These are phyloP conservation scores for Drosophila ambigua DNA, from an alignment of 1,140 invertebrate genomes.

Conservation along the genomic window DNA sequence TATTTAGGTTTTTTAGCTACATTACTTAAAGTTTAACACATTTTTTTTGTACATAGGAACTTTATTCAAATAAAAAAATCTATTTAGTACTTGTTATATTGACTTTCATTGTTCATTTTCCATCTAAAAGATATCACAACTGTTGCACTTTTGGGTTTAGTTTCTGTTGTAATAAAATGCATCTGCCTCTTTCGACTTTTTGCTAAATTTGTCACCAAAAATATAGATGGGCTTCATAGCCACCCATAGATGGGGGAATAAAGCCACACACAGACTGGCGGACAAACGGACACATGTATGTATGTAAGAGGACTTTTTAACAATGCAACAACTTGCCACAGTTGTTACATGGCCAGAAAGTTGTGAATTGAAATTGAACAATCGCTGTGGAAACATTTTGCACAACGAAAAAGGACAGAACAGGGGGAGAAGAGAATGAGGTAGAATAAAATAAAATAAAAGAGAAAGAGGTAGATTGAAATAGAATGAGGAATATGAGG, in stretches of 20 bases:
- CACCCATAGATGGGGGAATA: neutral
- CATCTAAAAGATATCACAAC: too few relatives aligned
- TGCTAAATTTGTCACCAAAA: too few relatives aligned
- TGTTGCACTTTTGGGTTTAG: too few relatives aligned
- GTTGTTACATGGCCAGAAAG: constrained; percentile 69
- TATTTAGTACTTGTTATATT: too few relatives aligned
- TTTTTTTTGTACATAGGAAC: too few relatives aligned
- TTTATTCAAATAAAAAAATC: too few relatives aligned
- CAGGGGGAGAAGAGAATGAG: neutral
- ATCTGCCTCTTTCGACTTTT: too few relatives aligned
- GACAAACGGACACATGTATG: constrained; percentile 38
- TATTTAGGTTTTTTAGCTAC: too few relatives aligned
- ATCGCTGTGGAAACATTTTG: constrained; percentile 34
- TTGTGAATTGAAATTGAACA: constrained; percentile 75
- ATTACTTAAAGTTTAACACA: too few relatives aligned
- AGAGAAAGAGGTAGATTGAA: constrained; percentile 8
- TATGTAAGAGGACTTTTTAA: constrained; percentile 50
- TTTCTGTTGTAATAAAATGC: too few relatives aligned
- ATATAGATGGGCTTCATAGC: neutral
- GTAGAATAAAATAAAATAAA: constrained; percentile 19
- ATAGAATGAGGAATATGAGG: neutral
- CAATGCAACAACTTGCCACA: constrained; percentile 74
- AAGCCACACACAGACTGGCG: constrained; percentile 13
- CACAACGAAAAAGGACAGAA: constrained; percentile 17
- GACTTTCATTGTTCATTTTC: too few relatives aligned